These are phyloP conservation scores for Notodonta ziczac DNA, from an alignment of 2,888 invertebrate genomes.

Conservation along the genomic window DNA sequence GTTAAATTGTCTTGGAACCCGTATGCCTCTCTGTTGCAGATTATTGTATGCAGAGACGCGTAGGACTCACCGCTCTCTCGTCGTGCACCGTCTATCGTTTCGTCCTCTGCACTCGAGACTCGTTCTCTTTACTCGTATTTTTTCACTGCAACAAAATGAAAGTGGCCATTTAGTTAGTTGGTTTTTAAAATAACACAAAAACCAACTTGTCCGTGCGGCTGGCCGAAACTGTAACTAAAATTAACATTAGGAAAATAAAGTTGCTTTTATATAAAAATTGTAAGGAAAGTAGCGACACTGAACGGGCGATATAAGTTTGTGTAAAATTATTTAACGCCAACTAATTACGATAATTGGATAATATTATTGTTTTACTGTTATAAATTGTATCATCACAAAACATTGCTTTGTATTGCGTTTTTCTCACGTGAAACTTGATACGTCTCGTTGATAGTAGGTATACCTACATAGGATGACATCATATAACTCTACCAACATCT, in stretches of 20 bases:
- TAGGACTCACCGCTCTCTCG: slow-evolving; percentile 77
- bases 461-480: background rate
- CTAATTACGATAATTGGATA: background rate
- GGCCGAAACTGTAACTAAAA: background rate
- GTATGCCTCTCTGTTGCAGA: too few relatives aligned
- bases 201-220: background rate
- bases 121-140: slow-evolving; percentile 82
- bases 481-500: background rate
- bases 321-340: background rate
- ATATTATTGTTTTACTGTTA: background rate
- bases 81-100: slow-evolving; percentile 71
- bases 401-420: background rate
- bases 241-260: background rate
- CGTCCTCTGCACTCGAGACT: slow-evolving; percentile 80
- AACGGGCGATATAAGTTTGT: background rate
- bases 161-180: slow-evolving; percentile 7
- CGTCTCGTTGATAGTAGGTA: background rate
- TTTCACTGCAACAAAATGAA: slow-evolving; percentile 74
- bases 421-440: slow-evolving; percentile 1
- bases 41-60: background rate
- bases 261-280: background rate
- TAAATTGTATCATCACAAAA: background rate
- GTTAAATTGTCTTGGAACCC: too few relatives aligned
- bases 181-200: background rate
- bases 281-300: background rate